Conservation (phyloP, 2,888 invertebrate genomes). For the Lasiommata megera region DNA sequence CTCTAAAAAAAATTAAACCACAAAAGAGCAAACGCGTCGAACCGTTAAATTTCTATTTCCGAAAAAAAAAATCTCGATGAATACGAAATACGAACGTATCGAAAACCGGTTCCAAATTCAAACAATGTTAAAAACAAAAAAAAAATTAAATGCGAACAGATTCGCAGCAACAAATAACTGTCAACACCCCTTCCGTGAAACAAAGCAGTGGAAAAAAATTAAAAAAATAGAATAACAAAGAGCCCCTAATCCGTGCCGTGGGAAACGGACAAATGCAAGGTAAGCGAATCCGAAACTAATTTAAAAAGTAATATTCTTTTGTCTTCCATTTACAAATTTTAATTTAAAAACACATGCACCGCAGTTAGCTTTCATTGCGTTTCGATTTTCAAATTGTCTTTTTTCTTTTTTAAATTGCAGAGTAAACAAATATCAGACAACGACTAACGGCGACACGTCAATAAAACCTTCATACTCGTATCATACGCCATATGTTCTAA, state of each 20-base stretch:
- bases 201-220: constrained; percentile 68
- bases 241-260: constrained; percentile 76
- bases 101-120: constrained; percentile 73
- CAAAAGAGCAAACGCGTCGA: constrained; percentile 68
- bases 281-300: constrained; percentile 78
- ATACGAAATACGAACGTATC: constrained; percentile 64
- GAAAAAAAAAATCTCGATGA: constrained; percentile 56
- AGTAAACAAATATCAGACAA: constrained; percentile 31
- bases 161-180: constrained; percentile 77
- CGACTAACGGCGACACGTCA: constrained; percentile 36
- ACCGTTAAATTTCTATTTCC: constrained; percentile 75
- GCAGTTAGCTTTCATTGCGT: constrained; percentile 29
- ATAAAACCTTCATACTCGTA: constrained; percentile 38
- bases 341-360: constrained; percentile 41
- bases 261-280: constrained; percentile 77
- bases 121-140: constrained; percentile 70
- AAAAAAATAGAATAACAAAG: constrained; percentile 68
- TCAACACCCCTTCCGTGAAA: constrained; percentile 80
- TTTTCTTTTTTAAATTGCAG: constrained; percentile 21
- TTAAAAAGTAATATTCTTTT: constrained; percentile 79
- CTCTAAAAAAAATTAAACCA: constrained; percentile 60
- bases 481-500: constrained; percentile 63
- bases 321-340: constrained; percentile 50
- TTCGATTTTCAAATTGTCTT: constrained; percentile 25
- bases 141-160: constrained; percentile 61